Percentiles rank a stretch among this genome's conserved stretches.
Evolutionary conservation across 2,888 invertebrate genomes (phyloP).

Genomic region (Bellardia pandia): DNA sequence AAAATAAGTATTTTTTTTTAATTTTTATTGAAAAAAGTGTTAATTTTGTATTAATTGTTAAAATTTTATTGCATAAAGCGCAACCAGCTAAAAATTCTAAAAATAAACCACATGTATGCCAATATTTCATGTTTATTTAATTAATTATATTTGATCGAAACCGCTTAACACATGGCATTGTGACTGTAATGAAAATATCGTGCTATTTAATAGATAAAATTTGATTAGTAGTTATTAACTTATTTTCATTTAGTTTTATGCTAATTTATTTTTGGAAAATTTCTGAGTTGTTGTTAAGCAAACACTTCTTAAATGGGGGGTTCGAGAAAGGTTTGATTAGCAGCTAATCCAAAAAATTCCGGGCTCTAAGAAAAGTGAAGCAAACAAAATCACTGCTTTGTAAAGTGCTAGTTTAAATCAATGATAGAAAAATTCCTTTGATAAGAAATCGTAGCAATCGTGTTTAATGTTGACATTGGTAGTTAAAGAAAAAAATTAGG

Average conservation of each 20-base stretch:
- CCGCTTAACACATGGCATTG: constrained; percentile 17
- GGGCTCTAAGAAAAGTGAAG: no score
- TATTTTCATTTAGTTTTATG: background rate
- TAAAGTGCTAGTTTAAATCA: background rate
- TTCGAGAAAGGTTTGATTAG: no score
- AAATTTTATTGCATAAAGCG: constrained; percentile 6
- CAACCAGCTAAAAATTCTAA: background rate
- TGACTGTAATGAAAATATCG: background rate
- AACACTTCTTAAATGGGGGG: no score
- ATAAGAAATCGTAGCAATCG: background rate
- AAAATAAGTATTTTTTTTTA: constrained; percentile 11
- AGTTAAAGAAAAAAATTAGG: background rate
- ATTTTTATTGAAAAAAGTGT: constrained; percentile 24
- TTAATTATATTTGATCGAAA: constrained; percentile 17
- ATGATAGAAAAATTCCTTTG: background rate
- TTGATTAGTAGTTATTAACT: background rate
- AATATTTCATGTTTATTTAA: background rate
- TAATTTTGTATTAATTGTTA: constrained; percentile 34
- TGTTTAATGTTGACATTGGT: background rate
- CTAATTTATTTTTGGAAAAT: background rate
- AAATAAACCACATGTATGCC: background rate
- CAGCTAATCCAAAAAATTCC: no score
- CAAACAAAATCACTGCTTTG: no score
- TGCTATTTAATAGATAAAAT: constrained; percentile 5
- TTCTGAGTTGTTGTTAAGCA: no score